Percentiles rank a stretch among this genome's conserved stretches.
Evolutionary conservation across 2,113 vertebrate species (phyloP).

Genomic region (Colistium nudipinnis): DNA sequence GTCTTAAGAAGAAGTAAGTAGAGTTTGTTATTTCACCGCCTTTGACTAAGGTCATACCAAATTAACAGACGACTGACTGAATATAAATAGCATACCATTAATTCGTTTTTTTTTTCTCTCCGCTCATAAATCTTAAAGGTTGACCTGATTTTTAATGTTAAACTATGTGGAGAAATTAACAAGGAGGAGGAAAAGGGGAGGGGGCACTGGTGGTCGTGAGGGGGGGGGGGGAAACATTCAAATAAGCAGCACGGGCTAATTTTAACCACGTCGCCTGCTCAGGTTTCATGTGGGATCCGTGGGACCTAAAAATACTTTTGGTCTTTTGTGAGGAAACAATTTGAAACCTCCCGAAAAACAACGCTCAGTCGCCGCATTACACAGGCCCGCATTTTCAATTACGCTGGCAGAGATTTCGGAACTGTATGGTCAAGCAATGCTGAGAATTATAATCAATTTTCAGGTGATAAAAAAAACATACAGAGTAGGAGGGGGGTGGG

Average conservation of each 20-base stretch:
- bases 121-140: constrained; percentile 84
- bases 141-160: constrained; percentile 85
- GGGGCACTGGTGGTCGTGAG: too few relatives aligned
- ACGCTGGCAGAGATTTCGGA: constrained; percentile 55
- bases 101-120: constrained; percentile 76
- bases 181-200: constrained; percentile 34
- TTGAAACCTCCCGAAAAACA: constrained; percentile 52
- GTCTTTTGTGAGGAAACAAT: constrained; percentile 45
- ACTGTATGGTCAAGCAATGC: constrained; percentile 70
- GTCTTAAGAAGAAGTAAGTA: constrained; percentile 79
- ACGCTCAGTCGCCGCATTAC: constrained; percentile 22
- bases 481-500: constrained; percentile 63
- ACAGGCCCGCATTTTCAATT: constrained; percentile 63
- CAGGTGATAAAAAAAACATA: constrained; percentile 79
- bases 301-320: constrained; percentile 61
- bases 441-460: constrained; percentile 78
- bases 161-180: constrained; percentile 83
- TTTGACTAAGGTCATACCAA: constrained; percentile 88
- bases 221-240: constrained; percentile 56
- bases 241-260: constrained; percentile 73
- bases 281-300: constrained; percentile 60
- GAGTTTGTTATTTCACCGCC: constrained; percentile 85
- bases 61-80: constrained; percentile 83
- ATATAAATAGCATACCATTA: constrained; percentile 89
- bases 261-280: constrained; percentile 67